Base-by-base conservation (phyloP, 2,888 invertebrate genomes). In the Zygothrica quintamaculata region DNA sequence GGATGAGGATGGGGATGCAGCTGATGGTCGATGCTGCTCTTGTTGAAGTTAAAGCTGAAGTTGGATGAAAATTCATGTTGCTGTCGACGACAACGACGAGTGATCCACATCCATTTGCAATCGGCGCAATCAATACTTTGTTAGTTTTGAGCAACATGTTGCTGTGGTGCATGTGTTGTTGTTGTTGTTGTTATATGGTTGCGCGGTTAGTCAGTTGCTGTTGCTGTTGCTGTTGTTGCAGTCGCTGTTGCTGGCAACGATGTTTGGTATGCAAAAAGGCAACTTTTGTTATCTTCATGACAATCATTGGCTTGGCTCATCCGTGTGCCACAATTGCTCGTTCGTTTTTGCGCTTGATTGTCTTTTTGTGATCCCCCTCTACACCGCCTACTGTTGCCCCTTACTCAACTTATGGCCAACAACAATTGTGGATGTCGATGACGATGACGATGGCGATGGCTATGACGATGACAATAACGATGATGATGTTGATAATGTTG, bases 201-300 rank as follows among this genome's bases (percentile, higher is more conserved):
- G 34, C 13, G 34, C 13, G 34, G 13, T 4, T 13, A 12, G 1
- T 52, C 12, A 13, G 42, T 47, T 58, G 57, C 31, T 36, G 25
- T 26, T 37, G 39, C 36, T 43, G 61, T 37, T 65, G 65, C 29
- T 67, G 61, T n/a, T n/a, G n/a, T n/a, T n/a, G n/a, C n/a, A n/a
- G n/a, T n/a, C n/a, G n/a, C n/a, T n/a, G n/a, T 60, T 56, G 74
- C 42, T 79, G 65, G 53, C 74, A n/a, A n/a, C n/a, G 48, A 77
- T 84, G 78, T 74, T 84, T 81, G 81, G 85, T 86, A 86, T 86
- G 86, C 86, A 86, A 87, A 86, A 81, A 80, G 79, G 84, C 82
- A 82, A 82, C 81, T 87, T 87, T 87, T 87, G 86, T 87, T 87
- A 87, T 87, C 87, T 86, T 69, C 74, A 73, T 80, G 78, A 75